phyloP scores from a whole-genome alignment of 2,888 invertebrate species.

The Mesoligia furuncula region DNA sequence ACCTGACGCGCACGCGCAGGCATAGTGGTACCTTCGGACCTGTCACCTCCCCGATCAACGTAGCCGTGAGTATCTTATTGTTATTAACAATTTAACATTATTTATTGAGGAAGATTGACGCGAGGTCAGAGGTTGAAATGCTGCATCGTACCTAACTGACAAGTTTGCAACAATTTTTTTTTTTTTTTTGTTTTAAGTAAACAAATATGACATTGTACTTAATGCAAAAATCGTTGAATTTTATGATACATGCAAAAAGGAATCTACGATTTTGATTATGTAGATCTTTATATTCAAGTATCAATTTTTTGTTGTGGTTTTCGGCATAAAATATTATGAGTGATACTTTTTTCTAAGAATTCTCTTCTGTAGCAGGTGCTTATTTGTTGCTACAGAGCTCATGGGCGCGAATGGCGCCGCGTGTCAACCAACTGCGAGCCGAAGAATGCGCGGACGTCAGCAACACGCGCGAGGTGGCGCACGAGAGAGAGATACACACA shows the following conservation, averaged over 20 bases:
- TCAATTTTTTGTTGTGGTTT: not conserved
- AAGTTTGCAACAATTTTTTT: not conserved
- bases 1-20: conserved; percentile 94
- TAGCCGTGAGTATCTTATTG: conserved; percentile 63
- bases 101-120: conserved; percentile 42
- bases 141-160: not conserved
- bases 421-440: conserved; percentile 96
- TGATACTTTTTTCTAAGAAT: conserved; percentile 6
- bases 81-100: conserved; percentile 9
- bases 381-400: conserved; percentile 79
- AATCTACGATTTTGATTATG: not conserved
- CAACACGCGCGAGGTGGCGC: conserved; percentile 96
- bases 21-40: conserved; percentile 97
- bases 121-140: conserved; percentile 19
- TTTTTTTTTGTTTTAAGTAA: no score
- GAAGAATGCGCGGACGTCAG: conserved; percentile 96
- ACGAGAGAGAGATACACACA: conserved; percentile 97
- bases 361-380: conserved; percentile 37
- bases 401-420: conserved; percentile 93
- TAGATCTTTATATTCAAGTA: not conserved
- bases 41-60: conserved; percentile 84
- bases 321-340: not conserved
- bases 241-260: not conserved
- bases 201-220: not conserved
- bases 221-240: conserved; percentile 2